A percentile compares a stretch with the other conserved stretches of the same genome.
Evolutionary conservation across 2,888 invertebrate genomes (phyloP).

Genomic region (Tiphia femorata): DNA sequence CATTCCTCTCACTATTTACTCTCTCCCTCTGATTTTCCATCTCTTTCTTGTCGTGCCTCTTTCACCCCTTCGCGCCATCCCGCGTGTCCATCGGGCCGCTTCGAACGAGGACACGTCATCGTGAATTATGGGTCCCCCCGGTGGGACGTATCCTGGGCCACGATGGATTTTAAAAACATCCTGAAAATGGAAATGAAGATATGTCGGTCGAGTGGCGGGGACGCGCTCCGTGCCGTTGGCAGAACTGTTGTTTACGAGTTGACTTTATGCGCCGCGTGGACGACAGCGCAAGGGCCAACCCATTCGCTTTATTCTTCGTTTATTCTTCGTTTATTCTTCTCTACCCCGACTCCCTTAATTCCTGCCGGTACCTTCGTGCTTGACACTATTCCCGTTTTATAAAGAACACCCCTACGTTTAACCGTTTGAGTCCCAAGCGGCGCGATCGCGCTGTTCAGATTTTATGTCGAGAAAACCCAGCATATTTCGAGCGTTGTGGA

Average conservation of each 20-base stretch:
- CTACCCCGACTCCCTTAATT: slow-evolving; percentile 1
- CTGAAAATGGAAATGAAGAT: slow-evolving; percentile 57
- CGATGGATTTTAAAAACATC: slow-evolving; percentile 50
- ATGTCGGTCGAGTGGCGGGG: slow-evolving; percentile 46
- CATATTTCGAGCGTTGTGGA: no score
- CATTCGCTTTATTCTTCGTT: no score
- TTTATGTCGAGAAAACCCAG: no score
- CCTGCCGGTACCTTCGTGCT: no score
- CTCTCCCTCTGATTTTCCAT: neutral
- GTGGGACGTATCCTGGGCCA: slow-evolving; percentile 55
- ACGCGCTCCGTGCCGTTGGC: slow-evolving; percentile 40
- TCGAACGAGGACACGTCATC: slow-evolving; percentile 45
- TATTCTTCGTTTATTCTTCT: no score
- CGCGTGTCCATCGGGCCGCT: neutral
- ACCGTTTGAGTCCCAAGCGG: no score
- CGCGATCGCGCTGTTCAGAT: no score
- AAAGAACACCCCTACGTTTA: no score
- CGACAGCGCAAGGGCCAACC: no score
- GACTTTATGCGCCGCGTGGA: slow-evolving; percentile 57
- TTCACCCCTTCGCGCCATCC: slow-evolving; percentile 34
- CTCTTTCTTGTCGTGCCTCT: neutral
- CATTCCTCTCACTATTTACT: no score
- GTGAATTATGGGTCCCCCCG: slow-evolving; percentile 61
- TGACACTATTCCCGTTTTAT: no score
- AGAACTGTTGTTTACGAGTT: slow-evolving; percentile 58